These are phyloP conservation scores for Anadara kagoshimensis DNA, from an alignment of 1,140 invertebrate genomes.

Conservation along the genomic window DNA sequence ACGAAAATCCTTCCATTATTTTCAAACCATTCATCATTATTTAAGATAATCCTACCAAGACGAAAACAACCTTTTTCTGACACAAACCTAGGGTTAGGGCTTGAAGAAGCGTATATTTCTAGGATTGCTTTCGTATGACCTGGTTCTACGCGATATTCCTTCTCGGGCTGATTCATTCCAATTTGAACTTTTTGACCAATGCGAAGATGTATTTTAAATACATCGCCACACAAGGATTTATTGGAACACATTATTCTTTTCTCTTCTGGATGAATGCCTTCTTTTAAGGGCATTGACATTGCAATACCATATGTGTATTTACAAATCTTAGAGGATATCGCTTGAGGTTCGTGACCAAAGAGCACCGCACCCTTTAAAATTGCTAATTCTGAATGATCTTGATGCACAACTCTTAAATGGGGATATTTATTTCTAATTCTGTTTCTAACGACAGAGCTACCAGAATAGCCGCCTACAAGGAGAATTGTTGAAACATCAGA, in stretches of 20 bases:
- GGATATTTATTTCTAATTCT: conserved; percentile 15
- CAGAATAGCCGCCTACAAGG: conserved; percentile 43
- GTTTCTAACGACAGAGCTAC: conserved; percentile 28
- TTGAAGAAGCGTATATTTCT: conserved; percentile 13
- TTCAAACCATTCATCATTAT: neutral
- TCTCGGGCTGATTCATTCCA: conserved; percentile 2
- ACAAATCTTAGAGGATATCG: conserved; percentile 32
- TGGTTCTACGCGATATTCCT: neutral
- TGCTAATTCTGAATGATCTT: conserved; percentile 34
- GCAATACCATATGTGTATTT: conserved; percentile 41
- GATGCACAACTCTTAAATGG: conserved; percentile 25
- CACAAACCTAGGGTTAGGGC: conserved; percentile 6
- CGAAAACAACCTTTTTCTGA: conserved; percentile 27
- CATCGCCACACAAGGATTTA: conserved; percentile 14
- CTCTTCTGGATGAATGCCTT: conserved; percentile 8
- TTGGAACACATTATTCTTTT: conserved; percentile 5
- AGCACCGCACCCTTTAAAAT: conserved; percentile 48
- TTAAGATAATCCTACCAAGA: conserved; percentile 16
- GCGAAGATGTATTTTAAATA: conserved; percentile 40
- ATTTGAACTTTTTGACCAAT: conserved; percentile 24
- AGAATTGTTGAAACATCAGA: too few relatives aligned
- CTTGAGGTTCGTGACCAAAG: conserved; percentile 42
- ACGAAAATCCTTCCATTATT: conserved; percentile 21
- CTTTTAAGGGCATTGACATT: neutral
- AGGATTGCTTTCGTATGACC: neutral